Evolutionary conservation across 2,797 vertebrate species (phyloP).

Genomic region (Tragopan temminckii): DNA sequence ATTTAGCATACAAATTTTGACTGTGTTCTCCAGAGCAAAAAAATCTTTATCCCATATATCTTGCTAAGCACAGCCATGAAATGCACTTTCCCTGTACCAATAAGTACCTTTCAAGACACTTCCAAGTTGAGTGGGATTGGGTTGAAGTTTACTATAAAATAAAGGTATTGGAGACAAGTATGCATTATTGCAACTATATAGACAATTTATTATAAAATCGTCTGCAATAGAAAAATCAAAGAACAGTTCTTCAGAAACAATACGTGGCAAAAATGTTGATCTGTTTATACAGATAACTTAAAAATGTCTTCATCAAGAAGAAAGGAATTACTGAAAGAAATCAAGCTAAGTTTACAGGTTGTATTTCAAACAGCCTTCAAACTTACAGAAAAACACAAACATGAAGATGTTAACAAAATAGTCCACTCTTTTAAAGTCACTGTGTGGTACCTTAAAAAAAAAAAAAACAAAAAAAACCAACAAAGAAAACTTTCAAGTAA

Average conservation of each 20-base stretch:
- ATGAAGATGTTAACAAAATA: not conserved
- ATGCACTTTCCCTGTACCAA: not conserved
- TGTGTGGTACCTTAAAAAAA: not conserved
- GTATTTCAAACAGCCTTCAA: not conserved
- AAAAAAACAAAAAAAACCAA: not conserved
- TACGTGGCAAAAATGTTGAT: not conserved
- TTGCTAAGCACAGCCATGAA: not conserved
- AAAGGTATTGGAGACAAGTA: not conserved
- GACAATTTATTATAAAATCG: slow-evolving; percentile 21
- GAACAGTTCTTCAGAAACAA: not conserved
- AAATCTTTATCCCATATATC: not conserved
- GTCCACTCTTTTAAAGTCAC: not conserved
- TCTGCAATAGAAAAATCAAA: not conserved
- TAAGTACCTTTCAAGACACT: not conserved
- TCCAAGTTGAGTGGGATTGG: not conserved
- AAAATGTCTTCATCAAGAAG: not conserved
- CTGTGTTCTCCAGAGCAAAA: not conserved
- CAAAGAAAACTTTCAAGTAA: not conserved
- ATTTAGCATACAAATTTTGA: not conserved
- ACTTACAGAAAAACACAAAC: not conserved
- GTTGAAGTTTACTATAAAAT: not conserved
- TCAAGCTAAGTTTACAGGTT: not conserved
- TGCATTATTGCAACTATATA: not conserved
- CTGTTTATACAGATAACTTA: not conserved
- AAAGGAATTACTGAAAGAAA: not conserved